Conservation (phyloP, 2,888 invertebrate genomes). For the Galerucella nymphaeae region DNA sequence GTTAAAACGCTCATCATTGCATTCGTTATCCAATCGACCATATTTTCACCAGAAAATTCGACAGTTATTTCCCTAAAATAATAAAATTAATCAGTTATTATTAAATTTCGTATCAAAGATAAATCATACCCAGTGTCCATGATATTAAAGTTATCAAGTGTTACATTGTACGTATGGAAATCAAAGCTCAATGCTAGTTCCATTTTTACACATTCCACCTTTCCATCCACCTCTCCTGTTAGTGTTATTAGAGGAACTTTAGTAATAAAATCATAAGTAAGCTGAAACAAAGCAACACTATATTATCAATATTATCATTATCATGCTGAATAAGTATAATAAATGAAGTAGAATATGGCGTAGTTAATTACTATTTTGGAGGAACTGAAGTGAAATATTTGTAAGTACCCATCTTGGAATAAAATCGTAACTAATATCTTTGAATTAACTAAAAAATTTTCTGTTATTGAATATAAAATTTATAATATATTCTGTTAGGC, state of each 20-base stretch:
- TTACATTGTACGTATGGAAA: conserved; percentile 26
- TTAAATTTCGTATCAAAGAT: not conserved
- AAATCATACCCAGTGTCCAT: conserved; percentile 37
- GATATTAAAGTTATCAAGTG: conserved; percentile 35
- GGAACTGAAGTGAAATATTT: too few species aligned
- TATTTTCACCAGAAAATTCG: conserved; percentile 31
- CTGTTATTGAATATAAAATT: too few species aligned
- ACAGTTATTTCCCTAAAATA: conserved; percentile 32
- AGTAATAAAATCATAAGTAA: conserved; percentile 34
- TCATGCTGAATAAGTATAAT: not conserved
- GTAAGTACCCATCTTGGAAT: too few species aligned
- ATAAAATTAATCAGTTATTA: not conserved
- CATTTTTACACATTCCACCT: conserved; percentile 31
- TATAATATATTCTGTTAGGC: too few species aligned
- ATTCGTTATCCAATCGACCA: conserved; percentile 39
- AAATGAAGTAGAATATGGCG: not conserved
- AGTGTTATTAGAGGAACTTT: conserved; percentile 26
- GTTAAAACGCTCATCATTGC: conserved; percentile 37
- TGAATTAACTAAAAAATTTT: too few species aligned
- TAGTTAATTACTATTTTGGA: too few species aligned
- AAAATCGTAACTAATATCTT: too few species aligned
- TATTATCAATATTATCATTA: not conserved
- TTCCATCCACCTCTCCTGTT: conserved; percentile 33
- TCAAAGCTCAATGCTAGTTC: conserved; percentile 28
- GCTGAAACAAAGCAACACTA: conserved; percentile 31